These are phyloP conservation scores for Turritopsis rubra DNA, from an alignment of 30 jellyfish, hydroid and myxozoan genomes.

Conservation along the genomic window DNA sequence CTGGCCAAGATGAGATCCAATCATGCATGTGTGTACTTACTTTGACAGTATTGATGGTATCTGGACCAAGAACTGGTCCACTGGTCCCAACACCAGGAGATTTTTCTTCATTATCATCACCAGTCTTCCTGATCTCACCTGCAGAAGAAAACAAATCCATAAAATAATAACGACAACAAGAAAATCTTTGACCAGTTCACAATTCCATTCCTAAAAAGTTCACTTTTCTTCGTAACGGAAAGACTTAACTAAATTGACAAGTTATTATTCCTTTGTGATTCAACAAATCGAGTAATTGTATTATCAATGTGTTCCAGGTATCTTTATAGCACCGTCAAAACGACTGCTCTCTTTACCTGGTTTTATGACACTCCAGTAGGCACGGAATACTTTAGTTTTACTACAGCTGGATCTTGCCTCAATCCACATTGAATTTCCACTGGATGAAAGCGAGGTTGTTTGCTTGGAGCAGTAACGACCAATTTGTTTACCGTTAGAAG, in stretches of 20 bases:
- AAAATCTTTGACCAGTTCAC: too few species aligned
- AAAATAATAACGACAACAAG: too few species aligned
- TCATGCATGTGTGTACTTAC: not conserved
- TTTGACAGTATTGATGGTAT: not conserved
- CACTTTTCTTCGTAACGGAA: too few species aligned
- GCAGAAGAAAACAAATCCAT: not conserved
- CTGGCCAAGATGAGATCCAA: too few species aligned
- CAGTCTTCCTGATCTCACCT: not conserved
- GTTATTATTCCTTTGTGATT: not conserved
- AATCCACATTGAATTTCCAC: slow-evolving; percentile 21
- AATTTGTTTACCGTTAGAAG: slow-evolving; percentile 40
- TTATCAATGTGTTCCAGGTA: too few species aligned
- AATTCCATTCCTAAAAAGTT: too few species aligned
- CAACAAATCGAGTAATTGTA: too few species aligned
- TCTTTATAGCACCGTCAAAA: too few species aligned
- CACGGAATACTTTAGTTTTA: slow-evolving; percentile 9
- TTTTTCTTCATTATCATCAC: not conserved
- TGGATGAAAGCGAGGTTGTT: not conserved
- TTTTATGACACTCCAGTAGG: slow-evolving; percentile 27
- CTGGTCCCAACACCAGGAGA: not conserved
- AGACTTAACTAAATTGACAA: too few species aligned
- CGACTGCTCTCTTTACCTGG: not conserved
- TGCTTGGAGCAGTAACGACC: slow-evolving; percentile 34
- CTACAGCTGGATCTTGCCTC: slow-evolving; percentile 18
- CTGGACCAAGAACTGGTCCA: not conserved